These are phyloP conservation scores for Salvelinus namaycush DNA, from an alignment of 2,113 vertebrate species.

Conservation along the genomic window DNA sequence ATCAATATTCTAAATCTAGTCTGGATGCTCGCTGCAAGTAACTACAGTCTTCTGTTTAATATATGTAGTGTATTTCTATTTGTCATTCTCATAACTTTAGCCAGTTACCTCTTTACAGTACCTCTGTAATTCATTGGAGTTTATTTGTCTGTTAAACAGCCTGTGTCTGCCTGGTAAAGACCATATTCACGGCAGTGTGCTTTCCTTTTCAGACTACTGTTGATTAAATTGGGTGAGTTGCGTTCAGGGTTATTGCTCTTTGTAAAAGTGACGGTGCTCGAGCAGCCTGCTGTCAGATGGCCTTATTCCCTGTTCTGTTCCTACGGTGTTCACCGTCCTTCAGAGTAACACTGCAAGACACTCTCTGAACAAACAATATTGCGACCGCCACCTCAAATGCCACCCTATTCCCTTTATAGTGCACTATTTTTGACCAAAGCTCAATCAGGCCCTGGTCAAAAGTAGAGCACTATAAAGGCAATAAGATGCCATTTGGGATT, in stretches of 20 bases:
- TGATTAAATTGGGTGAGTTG: constrained; percentile 55
- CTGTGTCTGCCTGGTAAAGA: constrained; percentile 19
- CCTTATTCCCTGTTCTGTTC: constrained; percentile 62
- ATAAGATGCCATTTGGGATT: background rate
- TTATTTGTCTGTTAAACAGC: background rate
- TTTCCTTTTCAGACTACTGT: constrained; percentile 46
- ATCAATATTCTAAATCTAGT: constrained; percentile 51
- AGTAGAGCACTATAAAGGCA: no score
- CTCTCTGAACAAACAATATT: background rate
- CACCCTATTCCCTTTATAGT: background rate
- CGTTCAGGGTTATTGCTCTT: constrained; percentile 50
- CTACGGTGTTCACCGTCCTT: constrained; percentile 29
- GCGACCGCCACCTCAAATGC: background rate
- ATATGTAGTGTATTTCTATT: background rate
- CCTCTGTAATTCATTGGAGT: no score
- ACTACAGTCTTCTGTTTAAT: no score
- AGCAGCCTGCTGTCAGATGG: constrained; percentile 70
- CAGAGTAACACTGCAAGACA: constrained; percentile 8
- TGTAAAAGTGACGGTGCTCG: constrained; percentile 50
- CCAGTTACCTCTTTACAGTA: no score
- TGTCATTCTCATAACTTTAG: background rate
- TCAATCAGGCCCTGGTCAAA: no score
- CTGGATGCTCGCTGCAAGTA: no score
- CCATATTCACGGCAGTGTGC: constrained; percentile 37
- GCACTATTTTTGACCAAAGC: background rate